Percentiles rank a stretch among this genome's conserved stretches.
phyloP scores from a whole-genome alignment of 2,888 invertebrate species.

The Diarsia brunnea region DNA sequence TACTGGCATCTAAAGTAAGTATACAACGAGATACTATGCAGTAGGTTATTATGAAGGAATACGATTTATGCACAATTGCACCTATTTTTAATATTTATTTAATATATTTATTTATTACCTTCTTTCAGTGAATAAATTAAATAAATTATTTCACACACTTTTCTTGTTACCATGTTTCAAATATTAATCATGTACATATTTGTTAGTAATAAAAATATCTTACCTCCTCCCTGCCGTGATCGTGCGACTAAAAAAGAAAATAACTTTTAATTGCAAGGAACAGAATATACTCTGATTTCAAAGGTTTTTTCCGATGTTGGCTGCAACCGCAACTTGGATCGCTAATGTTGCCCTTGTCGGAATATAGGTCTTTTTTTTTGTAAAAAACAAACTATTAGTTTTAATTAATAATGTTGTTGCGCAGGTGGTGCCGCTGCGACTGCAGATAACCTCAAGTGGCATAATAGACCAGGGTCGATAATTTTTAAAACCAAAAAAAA shows the following conservation, averaged over 20 bases:
- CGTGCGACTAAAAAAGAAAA: conserved; percentile 29
- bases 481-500: too few relatives aligned
- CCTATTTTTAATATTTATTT: too few relatives aligned
- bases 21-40: neutral
- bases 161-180: neutral
- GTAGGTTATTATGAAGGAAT: neutral
- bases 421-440: too few relatives aligned
- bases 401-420: too few relatives aligned
- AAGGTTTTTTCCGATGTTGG: neutral
- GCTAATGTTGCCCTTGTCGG: neutral
- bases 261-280: neutral
- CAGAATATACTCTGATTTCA: too few relatives aligned
- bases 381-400: too few relatives aligned
- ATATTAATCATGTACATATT: neutral
- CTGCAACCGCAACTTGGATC: neutral
- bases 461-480: too few relatives aligned
- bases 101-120: too few relatives aligned
- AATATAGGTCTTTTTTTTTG: too few relatives aligned
- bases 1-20: neutral
- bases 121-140: neutral
- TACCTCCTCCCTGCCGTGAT: neutral
- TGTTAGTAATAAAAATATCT: neutral
- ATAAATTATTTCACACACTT: neutral
- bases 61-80: too few relatives aligned
- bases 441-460: too few relatives aligned